These are phyloP conservation scores for Cuniculus paca DNA, from an alignment of 2,797 vertebrate genomes.

Conservation along the genomic window DNA sequence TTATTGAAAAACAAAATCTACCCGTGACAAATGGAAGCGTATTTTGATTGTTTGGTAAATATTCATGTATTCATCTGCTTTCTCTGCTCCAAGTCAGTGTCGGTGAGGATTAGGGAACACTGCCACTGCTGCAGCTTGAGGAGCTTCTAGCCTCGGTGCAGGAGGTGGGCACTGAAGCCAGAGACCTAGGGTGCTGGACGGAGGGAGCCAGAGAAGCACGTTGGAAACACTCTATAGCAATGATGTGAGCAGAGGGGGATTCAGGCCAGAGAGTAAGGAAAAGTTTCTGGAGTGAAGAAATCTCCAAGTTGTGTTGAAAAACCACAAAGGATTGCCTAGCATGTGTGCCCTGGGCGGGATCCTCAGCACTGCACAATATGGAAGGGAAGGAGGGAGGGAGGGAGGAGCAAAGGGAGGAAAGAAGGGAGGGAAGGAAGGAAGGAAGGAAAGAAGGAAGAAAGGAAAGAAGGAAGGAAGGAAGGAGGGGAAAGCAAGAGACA, in stretches of 20 bases:
- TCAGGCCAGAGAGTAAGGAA: background rate
- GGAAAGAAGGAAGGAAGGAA: no score
- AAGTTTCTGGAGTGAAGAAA: background rate
- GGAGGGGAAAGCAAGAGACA: no score
- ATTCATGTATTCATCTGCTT: background rate
- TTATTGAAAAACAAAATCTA: conserved; percentile 49
- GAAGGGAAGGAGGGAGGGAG: background rate
- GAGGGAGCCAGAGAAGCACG: background rate
- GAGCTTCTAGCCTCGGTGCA: background rate
- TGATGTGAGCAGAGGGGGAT: background rate
- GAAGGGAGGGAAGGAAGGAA: background rate
- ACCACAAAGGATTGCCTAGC: background rate
- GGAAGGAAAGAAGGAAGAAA: rapidly evolving
- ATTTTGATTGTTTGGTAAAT: conserved; percentile 31
- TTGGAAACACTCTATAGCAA: background rate
- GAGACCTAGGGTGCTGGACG: background rate
- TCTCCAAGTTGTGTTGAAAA: background rate
- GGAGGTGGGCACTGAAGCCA: background rate
- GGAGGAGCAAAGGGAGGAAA: background rate
- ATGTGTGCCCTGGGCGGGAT: background rate
- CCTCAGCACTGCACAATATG: background rate
- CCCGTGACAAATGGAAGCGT: background rate
- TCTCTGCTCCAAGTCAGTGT: background rate
- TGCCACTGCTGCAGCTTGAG: background rate
- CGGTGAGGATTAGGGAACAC: background rate